These are phyloP conservation scores for Lordiphosa andalusiaca DNA, from an alignment of 2,888 invertebrate species.

Conservation along the genomic window DNA sequence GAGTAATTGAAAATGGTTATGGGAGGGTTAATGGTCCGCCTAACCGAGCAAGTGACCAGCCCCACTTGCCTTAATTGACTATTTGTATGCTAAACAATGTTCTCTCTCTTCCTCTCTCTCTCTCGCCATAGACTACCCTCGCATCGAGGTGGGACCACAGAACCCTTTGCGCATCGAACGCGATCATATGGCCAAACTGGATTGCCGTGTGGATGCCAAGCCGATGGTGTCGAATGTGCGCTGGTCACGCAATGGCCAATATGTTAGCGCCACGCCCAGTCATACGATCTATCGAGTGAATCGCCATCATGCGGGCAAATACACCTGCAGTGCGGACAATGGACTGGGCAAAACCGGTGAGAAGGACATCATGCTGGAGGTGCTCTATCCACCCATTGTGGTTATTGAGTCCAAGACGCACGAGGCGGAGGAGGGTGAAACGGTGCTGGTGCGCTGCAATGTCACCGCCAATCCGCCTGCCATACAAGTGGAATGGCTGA, in stretches of 20 bases:
- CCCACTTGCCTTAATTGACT: slow-evolving; percentile 54
- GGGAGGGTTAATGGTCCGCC: slow-evolving; percentile 61
- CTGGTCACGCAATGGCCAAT: slow-evolving; percentile 93
- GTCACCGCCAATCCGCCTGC: slow-evolving; percentile 93
- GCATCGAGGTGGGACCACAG: slow-evolving; percentile 94
- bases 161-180: slow-evolving; percentile 93
- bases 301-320: slow-evolving; percentile 92
- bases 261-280: slow-evolving; percentile 89
- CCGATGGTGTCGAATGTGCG: slow-evolving; percentile 90
- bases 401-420: slow-evolving; percentile 89
- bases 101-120: not conserved
- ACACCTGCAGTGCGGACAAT: slow-evolving; percentile 93
- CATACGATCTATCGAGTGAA: slow-evolving; percentile 90
- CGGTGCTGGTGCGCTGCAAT: slow-evolving; percentile 91
- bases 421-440: slow-evolving; percentile 92
- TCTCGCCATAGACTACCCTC: slow-evolving; percentile 87
- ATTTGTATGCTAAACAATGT: slow-evolving; percentile 56
- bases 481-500: slow-evolving; percentile 91
- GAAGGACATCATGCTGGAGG: slow-evolving; percentile 89
- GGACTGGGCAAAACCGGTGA: slow-evolving; percentile 90
- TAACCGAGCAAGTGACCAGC: slow-evolving; percentile 21
- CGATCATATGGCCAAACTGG: slow-evolving; percentile 90
- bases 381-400: slow-evolving; percentile 91
- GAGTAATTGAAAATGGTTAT: slow-evolving; percentile 71
- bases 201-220: slow-evolving; percentile 95